phyloP scores from a whole-genome alignment of 1,140 invertebrate species.

The Calephelis nemesis region DNA sequence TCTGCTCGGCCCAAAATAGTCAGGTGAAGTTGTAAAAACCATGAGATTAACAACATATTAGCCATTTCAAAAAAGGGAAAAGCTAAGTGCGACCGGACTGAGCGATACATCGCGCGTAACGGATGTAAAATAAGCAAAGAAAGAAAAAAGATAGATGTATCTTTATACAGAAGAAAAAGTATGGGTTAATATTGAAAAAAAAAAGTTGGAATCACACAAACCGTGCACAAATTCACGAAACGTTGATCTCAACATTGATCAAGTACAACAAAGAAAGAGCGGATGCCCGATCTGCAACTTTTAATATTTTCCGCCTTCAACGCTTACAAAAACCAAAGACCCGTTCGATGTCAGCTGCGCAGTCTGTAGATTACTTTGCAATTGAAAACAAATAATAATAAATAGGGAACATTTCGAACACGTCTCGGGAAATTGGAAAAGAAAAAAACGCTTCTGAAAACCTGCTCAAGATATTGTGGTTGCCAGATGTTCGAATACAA shows the following conservation, averaged over 20 bases:
- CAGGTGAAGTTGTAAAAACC: too few relatives aligned
- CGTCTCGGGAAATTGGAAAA: slow-evolving; percentile 65
- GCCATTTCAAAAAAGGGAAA: too few relatives aligned
- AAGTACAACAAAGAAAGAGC: slow-evolving; percentile 17
- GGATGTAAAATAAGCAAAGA: too few relatives aligned
- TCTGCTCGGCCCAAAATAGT: too few relatives aligned
- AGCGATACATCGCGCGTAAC: too few relatives aligned
- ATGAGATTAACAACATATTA: too few relatives aligned
- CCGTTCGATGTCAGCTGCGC: slow-evolving; percentile 56
- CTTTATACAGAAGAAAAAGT: too few relatives aligned
- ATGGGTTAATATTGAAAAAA: not conserved
- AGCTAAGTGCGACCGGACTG: too few relatives aligned
- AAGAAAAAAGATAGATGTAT: too few relatives aligned
- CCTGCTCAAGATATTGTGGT: slow-evolving; percentile 50
- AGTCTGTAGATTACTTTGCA: slow-evolving; percentile 71
- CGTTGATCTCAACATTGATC: not conserved
- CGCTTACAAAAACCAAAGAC: slow-evolving; percentile 33
- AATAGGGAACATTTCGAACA: slow-evolving; percentile 54
- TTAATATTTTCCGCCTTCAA: slow-evolving; percentile 40
- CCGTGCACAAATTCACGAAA: not conserved
- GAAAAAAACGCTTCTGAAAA: slow-evolving; percentile 50
- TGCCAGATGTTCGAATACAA: slow-evolving; percentile 60
- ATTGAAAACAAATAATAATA: slow-evolving; percentile 78
- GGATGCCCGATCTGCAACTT: slow-evolving; percentile 22
- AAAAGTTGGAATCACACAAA: not conserved